Conservation (phyloP, 2,888 invertebrate species). For the Philonicus albiceps region DNA sequence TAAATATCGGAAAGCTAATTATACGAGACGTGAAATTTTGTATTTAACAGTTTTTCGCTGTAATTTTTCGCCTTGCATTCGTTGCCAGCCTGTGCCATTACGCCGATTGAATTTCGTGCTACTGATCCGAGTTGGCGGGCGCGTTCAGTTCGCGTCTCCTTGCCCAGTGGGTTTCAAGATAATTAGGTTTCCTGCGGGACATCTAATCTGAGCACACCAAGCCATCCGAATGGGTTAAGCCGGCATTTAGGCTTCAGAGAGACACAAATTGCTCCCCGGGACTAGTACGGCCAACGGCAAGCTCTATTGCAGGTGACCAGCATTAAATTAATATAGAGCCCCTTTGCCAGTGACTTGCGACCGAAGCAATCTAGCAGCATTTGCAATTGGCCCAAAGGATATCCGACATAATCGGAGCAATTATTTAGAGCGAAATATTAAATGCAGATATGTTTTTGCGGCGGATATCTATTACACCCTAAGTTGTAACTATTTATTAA, state of each 20-base stretch:
- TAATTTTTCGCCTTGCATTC: slow-evolving; percentile 16
- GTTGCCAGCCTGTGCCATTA: slow-evolving; percentile 24
- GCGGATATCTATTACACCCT: neutral
- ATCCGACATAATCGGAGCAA: neutral
- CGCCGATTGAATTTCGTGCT: slow-evolving; percentile 35
- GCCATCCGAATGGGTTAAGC: neutral
- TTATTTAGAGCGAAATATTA: neutral
- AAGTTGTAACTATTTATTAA: neutral
- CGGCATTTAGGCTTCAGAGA: neutral
- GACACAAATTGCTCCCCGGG: neutral
- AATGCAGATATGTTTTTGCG: neutral
- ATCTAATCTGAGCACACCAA: neutral
- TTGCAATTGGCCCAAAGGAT: neutral
- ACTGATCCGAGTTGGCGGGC: neutral
- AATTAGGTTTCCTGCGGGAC: slow-evolving; percentile 6
- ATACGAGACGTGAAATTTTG: slow-evolving; percentile 37
- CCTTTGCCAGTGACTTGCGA: neutral
- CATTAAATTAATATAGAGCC: neutral
- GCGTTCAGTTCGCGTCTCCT: neutral
- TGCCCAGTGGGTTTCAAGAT: slow-evolving; percentile 6
- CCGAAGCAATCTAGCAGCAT: neutral
- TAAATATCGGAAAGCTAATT: slow-evolving; percentile 35
- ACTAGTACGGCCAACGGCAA: neutral
- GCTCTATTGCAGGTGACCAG: neutral
- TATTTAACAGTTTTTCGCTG: slow-evolving; percentile 40